Conservation (phyloP, 2,797 vertebrate species). For the Vultur gryphus region DNA sequence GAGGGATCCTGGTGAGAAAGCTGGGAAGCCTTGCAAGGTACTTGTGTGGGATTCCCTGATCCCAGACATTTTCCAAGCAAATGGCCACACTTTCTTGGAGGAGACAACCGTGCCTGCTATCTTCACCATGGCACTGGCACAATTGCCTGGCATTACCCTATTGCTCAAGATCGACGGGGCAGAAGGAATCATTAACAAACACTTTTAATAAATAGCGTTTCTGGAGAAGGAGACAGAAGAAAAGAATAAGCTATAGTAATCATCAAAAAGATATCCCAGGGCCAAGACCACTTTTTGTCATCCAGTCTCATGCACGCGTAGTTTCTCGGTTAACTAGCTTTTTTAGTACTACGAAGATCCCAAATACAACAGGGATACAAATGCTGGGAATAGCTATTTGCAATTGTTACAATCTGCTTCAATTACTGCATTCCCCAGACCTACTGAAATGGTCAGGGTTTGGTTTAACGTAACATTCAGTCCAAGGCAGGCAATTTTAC, state of each 20-base stretch:
- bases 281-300: neutral
- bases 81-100: neutral
- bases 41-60: neutral
- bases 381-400: neutral
- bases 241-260: neutral
- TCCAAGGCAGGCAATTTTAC: neutral
- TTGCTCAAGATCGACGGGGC: neutral
- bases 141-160: neutral
- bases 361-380: neutral
- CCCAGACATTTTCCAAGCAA: neutral
- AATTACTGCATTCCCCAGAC: neutral
- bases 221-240: neutral
- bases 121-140: neutral
- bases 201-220: neutral
- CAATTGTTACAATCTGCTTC: neutral
- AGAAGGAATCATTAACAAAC: neutral
- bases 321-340: neutral
- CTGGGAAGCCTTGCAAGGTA: neutral
- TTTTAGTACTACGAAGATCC: neutral
- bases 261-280: neutral
- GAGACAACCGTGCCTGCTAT: neutral
- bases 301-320: neutral
- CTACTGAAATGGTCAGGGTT: neutral
- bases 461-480: neutral
- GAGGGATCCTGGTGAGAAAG: neutral